Evolutionary conservation across 92 coral and sea anemone genomes (phyloP).

Genomic region (Siderastrea siderea): DNA sequence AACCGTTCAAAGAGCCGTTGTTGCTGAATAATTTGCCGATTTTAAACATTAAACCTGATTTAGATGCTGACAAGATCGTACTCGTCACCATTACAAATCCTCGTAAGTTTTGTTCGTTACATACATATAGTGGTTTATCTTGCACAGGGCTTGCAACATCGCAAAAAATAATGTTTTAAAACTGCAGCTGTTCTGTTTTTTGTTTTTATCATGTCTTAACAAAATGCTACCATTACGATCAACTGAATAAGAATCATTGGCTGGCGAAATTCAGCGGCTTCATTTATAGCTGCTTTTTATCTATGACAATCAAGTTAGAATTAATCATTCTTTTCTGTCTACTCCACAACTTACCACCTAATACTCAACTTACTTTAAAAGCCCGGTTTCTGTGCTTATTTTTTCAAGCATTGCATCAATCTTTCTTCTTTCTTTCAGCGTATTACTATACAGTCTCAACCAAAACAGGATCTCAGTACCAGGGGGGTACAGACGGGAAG

Average conservation of each 20-base stretch:
- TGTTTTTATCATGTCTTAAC: too few relatives aligned
- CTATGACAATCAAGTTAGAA: too few relatives aligned
- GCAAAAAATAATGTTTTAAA: too few relatives aligned
- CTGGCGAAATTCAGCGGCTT: too few relatives aligned
- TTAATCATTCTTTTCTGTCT: too few relatives aligned
- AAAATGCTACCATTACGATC: too few relatives aligned
- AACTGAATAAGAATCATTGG: too few relatives aligned
- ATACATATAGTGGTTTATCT: not conserved
- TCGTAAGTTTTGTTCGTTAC: slow-evolving; percentile 26
- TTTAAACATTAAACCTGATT: slow-evolving; percentile 68
- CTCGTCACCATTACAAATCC: slow-evolving; percentile 84
- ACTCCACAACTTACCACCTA: too few relatives aligned
- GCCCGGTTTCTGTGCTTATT: not conserved
- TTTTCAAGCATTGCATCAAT: not conserved
- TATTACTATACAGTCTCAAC: slow-evolving; percentile 82
- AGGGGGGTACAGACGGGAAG: slow-evolving; percentile 87
- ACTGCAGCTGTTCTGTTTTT: too few relatives aligned
- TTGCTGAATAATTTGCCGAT: slow-evolving; percentile 65
- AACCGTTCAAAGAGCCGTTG: slow-evolving; percentile 54
- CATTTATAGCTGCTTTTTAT: too few relatives aligned
- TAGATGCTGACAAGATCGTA: slow-evolving; percentile 73
- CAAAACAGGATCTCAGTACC: slow-evolving; percentile 82
- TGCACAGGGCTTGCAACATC: not conserved
- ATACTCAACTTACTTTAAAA: too few relatives aligned
- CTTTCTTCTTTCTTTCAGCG: slow-evolving; percentile 47